Percentiles rank a stretch among this genome's conserved stretches.
These are phyloP conservation scores for Anguilla obscura DNA, from an alignment of 2,797 vertebrate genomes.

Conservation along the genomic window DNA sequence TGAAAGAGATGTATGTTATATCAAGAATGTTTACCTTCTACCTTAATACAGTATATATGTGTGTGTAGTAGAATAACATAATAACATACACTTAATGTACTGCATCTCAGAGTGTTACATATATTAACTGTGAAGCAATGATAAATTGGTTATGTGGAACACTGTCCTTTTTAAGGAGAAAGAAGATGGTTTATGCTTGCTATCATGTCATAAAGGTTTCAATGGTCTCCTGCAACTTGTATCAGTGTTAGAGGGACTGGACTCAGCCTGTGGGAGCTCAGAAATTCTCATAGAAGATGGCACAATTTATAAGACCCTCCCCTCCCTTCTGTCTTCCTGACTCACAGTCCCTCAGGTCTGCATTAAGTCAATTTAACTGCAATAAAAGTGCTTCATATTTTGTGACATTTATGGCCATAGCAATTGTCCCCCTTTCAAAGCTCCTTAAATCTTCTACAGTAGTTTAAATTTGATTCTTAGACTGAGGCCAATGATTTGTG, in stretches of 20 bases:
- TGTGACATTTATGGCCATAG: constrained; percentile 38
- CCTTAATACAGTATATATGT: too few species aligned
- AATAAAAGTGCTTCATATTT: constrained; percentile 38
- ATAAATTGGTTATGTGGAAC: constrained; percentile 1
- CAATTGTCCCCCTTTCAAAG: constrained; percentile 32
- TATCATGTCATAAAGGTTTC: constrained; percentile 2
- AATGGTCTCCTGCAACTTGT: neutral
- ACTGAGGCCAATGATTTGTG: neutral
- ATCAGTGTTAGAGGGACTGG: neutral
- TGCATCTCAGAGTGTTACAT: neutral
- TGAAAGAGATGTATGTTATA: too few species aligned
- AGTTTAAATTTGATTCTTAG: constrained; percentile 1
- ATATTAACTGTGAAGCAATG: constrained; percentile 7
- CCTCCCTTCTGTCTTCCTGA: constrained; percentile 9
- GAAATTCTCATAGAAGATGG: neutral
- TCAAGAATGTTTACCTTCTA: too few species aligned
- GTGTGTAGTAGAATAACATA: too few species aligned
- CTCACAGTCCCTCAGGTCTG: constrained; percentile 24
- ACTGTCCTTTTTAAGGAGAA: constrained; percentile 10
- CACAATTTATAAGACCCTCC: constrained; percentile 26
- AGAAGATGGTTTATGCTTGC: neutral
- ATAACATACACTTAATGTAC: too few species aligned
- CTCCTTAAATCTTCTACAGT: constrained; percentile 31
- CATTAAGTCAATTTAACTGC: constrained; percentile 39
- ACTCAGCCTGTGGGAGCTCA: neutral